Conservation (phyloP, 2,888 invertebrate genomes). For the Cynaeus angustus region DNA sequence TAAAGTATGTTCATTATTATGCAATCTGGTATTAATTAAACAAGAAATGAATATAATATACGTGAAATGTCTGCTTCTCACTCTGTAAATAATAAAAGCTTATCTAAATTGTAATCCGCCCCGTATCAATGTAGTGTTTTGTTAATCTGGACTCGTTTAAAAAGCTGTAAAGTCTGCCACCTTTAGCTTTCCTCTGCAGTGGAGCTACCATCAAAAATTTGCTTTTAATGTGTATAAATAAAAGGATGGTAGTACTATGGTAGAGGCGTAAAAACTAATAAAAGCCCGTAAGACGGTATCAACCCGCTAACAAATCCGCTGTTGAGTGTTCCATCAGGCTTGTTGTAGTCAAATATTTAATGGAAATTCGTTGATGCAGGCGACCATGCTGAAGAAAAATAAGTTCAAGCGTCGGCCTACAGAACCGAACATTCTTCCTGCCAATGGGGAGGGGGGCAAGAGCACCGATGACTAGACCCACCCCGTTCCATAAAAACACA, state of each 20-base stretch:
- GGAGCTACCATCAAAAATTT: conserved; percentile 19
- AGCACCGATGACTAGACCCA: conserved; percentile 76
- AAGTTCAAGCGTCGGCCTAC: conserved; percentile 97
- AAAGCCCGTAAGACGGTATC: conserved; percentile 45
- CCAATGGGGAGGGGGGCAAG: conserved; percentile 80
- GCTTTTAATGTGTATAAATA: neutral
- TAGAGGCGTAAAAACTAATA: conserved; percentile 14
- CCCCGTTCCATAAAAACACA: conserved; percentile 61
- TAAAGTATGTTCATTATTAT: too few relatives aligned
- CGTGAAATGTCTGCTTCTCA: neutral
- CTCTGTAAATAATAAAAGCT: neutral
- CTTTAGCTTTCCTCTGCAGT: conserved; percentile 20
- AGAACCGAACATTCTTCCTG: conserved; percentile 84
- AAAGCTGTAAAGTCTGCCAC: conserved; percentile 11
- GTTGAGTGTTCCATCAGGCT: conserved; percentile 53
- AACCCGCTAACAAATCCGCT: conserved; percentile 47
- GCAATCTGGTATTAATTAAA: too few relatives aligned
- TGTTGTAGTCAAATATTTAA: conserved; percentile 53
- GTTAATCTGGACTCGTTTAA: conserved; percentile 13
- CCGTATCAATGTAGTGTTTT: conserved; percentile 17
- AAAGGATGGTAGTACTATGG: conserved; percentile 4
- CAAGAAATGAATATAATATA: too few relatives aligned
- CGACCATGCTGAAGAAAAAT: conserved; percentile 99
- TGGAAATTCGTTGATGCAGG: conserved; percentile 77
- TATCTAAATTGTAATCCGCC: neutral